A percentile compares a stretch with the other conserved stretches of the same genome.
Evolutionary conservation across 2,888 invertebrate genomes (phyloP).

Genomic region (Harpagoxenus sublaevis): DNA sequence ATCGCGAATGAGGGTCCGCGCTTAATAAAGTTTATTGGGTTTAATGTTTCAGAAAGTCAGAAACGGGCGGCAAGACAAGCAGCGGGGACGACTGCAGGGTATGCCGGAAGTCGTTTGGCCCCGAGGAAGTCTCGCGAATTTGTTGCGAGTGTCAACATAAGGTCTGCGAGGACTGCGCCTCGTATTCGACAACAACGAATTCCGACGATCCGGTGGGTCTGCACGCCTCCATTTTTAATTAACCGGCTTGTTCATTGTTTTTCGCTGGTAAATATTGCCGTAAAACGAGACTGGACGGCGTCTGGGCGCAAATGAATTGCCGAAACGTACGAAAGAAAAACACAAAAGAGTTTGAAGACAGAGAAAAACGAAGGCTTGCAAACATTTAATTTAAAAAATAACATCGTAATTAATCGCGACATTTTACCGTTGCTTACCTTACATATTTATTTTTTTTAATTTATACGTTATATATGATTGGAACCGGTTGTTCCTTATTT

Average conservation of each 20-base stretch:
- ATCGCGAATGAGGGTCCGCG: neutral
- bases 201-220: slow-evolving; percentile 92
- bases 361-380: neutral
- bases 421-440: neutral
- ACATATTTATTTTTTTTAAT: neutral
- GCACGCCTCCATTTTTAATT: slow-evolving; percentile 23
- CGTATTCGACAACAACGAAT: slow-evolving; percentile 94
- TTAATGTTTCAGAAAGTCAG: slow-evolving; percentile 85
- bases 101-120: slow-evolving; percentile 95
- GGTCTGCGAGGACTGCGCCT: slow-evolving; percentile 97
- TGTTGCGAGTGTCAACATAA: slow-evolving; percentile 96
- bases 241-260: slow-evolving; percentile 35
- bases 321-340: slow-evolving; percentile 13
- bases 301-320: slow-evolving; percentile 23
- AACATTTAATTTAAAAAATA: slow-evolving; percentile 24
- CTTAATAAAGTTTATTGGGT: slow-evolving; percentile 8
- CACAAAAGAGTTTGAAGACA: neutral
- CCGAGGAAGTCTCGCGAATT: slow-evolving; percentile 94
- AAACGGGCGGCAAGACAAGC: slow-evolving; percentile 92
- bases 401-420: neutral
- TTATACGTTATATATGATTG: neutral
- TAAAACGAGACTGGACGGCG: slow-evolving; percentile 11
- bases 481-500: neutral
- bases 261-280: slow-evolving; percentile 33
- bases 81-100: slow-evolving; percentile 93